Evolutionary conservation across 2,113 vertebrate species (phyloP).

Genomic region (Sceloporus undulatus): DNA sequence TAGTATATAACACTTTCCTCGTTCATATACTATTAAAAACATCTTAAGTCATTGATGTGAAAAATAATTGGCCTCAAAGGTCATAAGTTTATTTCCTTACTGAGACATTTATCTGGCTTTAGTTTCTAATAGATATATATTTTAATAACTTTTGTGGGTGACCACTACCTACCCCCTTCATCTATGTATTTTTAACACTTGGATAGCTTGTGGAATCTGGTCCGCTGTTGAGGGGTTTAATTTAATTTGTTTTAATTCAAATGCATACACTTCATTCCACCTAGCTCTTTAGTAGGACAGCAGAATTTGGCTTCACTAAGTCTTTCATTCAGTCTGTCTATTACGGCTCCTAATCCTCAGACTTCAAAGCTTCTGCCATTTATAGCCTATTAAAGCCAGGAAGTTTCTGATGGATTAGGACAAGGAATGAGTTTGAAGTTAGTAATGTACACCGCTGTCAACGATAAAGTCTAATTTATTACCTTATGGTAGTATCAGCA

Average conservation of each 20-base stretch:
- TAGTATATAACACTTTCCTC: conserved; percentile 54
- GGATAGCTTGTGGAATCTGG: conserved; percentile 62
- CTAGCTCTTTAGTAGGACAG: conserved; percentile 63
- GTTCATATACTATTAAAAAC: conserved; percentile 43
- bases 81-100: conserved; percentile 24
- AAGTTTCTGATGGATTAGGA: conserved; percentile 88
- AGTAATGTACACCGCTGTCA: conserved; percentile 81
- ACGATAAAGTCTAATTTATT: conserved; percentile 83
- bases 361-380: conserved; percentile 86
- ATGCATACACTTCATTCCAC: conserved; percentile 70
- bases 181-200: conserved; percentile 52
- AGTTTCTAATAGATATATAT: conserved; percentile 25
- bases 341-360: conserved; percentile 79
- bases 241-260: conserved; percentile 80
- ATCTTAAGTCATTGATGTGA: conserved; percentile 29
- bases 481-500: conserved; percentile 79
- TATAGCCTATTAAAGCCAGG: conserved; percentile 88
- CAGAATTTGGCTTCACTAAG: conserved; percentile 63
- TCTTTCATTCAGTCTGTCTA: conserved; percentile 74
- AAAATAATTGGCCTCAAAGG: conserved; percentile 27
- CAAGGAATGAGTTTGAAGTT: conserved; percentile 87
- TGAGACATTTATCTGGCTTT: conserved; percentile 22
- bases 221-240: conserved; percentile 62
- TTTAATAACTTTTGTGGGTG: conserved; percentile 54
- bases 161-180: conserved; percentile 14